A percentile compares a stretch with the other conserved stretches of the same genome.
phyloP scores from a whole-genome alignment of 2,888 invertebrate species.

The Lysandra bellargus region DNA sequence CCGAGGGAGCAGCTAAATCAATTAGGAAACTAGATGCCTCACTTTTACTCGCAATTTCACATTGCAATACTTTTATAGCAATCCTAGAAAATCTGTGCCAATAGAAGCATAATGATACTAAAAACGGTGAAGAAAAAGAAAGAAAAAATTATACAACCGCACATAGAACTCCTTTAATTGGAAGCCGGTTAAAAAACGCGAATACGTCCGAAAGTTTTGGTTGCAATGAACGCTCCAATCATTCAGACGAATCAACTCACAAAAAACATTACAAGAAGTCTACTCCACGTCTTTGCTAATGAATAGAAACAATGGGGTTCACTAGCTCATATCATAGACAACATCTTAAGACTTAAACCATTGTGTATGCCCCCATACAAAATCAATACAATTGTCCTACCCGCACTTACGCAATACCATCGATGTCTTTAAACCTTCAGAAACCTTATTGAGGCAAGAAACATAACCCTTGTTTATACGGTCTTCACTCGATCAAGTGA shows the following conservation, averaged over 20 bases:
- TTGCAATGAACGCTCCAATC: background rate
- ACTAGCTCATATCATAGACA: conserved; percentile 9
- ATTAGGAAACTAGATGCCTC: conserved; percentile 9
- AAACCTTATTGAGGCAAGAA: conserved; percentile 17
- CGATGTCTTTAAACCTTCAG: conserved; percentile 12
- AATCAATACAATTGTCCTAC: conserved; percentile 13
- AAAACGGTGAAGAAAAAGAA: too few relatives aligned
- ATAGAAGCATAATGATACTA: background rate
- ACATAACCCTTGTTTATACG: background rate
- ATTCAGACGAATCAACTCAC: background rate
- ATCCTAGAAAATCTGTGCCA: conserved; percentile 1
- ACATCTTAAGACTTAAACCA: background rate
- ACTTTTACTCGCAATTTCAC: background rate
- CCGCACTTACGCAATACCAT: background rate
- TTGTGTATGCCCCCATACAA: conserved; percentile 10
- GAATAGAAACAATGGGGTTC: conserved; percentile 11
- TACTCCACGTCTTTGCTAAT: background rate
- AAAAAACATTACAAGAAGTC: background rate
- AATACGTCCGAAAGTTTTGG: background rate
- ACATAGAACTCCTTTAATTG: background rate
- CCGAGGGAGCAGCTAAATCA: conserved; percentile 18
- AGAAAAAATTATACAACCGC: too few relatives aligned
- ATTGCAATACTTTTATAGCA: background rate
- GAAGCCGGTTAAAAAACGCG: background rate
- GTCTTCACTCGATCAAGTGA: background rate